Evolutionary conservation across 2,113 vertebrate genomes (phyloP).

Genomic region (Okapia johnstoni): DNA sequence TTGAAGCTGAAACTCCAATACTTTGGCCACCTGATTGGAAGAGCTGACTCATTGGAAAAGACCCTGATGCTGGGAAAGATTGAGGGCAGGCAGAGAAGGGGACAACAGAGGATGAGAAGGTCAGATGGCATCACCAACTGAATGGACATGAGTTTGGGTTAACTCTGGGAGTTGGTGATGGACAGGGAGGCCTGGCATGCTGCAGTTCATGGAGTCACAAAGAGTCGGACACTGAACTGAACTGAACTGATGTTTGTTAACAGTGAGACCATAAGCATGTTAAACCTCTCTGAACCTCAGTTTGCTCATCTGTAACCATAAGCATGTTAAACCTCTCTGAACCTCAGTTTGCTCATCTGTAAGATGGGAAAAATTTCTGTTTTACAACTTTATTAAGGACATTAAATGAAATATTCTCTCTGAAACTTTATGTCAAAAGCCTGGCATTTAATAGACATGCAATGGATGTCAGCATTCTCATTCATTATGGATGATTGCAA

Average conservation of each 20-base stretch:
- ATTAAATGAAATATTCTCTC: not conserved
- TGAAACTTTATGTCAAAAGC: not conserved
- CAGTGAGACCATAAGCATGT: not conserved
- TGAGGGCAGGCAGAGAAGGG: not conserved
- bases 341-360: not conserved
- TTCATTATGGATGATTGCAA: conserved; percentile 55
- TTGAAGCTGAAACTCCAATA: not conserved
- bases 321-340: not conserved
- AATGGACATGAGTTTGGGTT: not conserved
- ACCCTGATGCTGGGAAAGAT: not conserved
- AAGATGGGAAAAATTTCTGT: not conserved
- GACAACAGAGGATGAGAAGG: not conserved
- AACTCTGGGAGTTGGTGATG: not conserved
- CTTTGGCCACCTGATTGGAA: not conserved
- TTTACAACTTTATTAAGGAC: not conserved
- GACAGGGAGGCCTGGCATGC: not conserved
- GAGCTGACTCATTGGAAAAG: not conserved
- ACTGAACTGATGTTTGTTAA: not conserved
- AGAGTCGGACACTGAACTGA: not conserved
- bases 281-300: not conserved
- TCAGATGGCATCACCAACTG: not conserved
- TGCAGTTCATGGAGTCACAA: not conserved
- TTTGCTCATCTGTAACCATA: not conserved
- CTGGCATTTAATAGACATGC: conserved; percentile 42
- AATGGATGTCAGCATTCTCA: conserved; percentile 40